Conservation (phyloP, 2,888 invertebrate species). For the Melinaea menophilus region DNA sequence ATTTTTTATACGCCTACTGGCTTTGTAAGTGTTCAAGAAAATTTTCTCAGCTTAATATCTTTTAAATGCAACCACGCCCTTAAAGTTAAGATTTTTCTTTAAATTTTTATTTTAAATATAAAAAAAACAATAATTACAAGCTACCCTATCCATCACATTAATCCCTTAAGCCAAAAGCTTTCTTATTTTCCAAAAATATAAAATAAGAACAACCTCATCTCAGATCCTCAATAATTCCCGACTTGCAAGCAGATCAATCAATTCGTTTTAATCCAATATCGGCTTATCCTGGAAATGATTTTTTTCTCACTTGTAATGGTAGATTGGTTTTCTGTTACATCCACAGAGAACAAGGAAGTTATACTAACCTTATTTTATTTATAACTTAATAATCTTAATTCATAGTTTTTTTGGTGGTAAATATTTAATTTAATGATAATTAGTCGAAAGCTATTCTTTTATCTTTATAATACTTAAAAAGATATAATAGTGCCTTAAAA, state of each 20-base stretch:
- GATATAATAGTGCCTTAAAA: no score
- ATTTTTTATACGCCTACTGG: conserved; percentile 27
- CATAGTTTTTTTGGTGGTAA: no score
- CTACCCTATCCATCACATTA: neutral
- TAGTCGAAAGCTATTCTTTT: no score
- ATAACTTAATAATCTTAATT: no score
- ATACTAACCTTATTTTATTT: neutral
- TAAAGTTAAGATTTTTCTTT: no score
- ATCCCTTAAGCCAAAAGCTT: neutral
- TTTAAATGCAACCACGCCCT: conserved; percentile 11
- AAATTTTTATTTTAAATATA: no score
- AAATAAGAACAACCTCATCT: conserved; percentile 3
- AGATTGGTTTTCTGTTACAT: conserved; percentile 6
- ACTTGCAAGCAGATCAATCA: conserved; percentile 16
- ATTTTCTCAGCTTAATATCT: conserved; percentile 16
- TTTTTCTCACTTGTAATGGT: conserved; percentile 5
- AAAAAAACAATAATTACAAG: neutral
- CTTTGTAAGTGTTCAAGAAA: conserved; percentile 17
- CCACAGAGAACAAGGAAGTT: neutral
- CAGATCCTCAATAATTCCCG: neutral
- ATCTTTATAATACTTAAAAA: no score
- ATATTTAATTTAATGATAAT: no score
- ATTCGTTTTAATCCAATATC: conserved; percentile 16
- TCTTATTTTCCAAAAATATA: neutral
- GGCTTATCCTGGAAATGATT: conserved; percentile 11